phyloP scores from a whole-genome alignment of 2,888 invertebrate species.

The Autographa pulchrina region DNA sequence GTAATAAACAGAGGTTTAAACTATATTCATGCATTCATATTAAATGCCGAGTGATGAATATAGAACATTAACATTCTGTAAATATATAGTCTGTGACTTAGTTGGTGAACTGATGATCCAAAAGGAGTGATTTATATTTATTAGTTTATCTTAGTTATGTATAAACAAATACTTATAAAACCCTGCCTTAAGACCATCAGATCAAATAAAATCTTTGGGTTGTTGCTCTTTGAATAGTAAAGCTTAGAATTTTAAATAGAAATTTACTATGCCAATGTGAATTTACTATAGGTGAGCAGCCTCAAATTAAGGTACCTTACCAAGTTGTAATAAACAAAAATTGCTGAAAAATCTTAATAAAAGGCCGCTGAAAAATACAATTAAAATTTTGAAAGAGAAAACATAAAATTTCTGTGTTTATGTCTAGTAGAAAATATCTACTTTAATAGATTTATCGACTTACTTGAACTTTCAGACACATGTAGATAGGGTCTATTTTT shows the following conservation, averaged over 20 bases:
- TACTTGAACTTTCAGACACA: background rate
- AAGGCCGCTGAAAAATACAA: constrained; percentile 24
- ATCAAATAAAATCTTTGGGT: background rate
- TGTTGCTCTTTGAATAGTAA: background rate
- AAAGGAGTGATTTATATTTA: background rate
- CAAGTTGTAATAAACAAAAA: background rate
- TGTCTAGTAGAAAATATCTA: constrained; percentile 15
- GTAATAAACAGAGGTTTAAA: background rate
- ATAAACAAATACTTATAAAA: background rate
- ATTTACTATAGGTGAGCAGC: constrained; percentile 22
- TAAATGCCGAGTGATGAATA: too few relatives aligned
- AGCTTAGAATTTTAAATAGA: constrained; percentile 33
- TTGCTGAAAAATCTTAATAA: constrained; percentile 32
- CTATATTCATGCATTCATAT: too few relatives aligned
- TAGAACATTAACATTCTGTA: background rate
- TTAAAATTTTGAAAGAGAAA: constrained; percentile 18
- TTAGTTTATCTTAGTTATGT: background rate
- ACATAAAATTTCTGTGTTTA: constrained; percentile 3
- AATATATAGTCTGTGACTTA: background rate
- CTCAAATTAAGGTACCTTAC: constrained; percentile 37
- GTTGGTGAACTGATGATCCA: background rate
- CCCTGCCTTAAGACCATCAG: background rate
- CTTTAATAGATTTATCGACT: background rate
- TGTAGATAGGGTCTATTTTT: background rate
- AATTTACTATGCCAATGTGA: constrained; percentile 27